phyloP scores from a whole-genome alignment of 2,113 vertebrate species.

The Pseudorectes ferrugineus region DNA sequence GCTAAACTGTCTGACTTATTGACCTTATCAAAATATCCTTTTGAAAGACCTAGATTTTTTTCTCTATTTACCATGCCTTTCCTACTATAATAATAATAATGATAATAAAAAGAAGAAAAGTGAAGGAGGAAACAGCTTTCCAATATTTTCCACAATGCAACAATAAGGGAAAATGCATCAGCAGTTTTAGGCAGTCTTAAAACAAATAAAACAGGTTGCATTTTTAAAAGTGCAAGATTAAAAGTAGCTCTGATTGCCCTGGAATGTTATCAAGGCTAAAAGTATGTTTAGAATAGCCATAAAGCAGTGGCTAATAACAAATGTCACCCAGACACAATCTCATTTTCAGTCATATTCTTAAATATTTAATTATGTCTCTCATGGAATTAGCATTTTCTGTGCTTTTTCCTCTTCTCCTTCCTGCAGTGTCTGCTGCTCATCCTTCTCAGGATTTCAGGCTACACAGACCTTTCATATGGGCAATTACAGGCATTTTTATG shows the following conservation, averaged over 20 bases:
- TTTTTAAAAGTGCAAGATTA: neutral
- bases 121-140: neutral
- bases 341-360: neutral
- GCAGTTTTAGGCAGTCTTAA: neutral
- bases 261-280: neutral
- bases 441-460: neutral
- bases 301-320: neutral
- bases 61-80: neutral
- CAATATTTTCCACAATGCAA: neutral
- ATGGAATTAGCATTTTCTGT: neutral
- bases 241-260: neutral
- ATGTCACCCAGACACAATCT: neutral
- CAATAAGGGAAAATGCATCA: neutral
- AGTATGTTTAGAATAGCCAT: neutral
- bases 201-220: neutral
- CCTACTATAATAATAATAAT: neutral
- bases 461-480: neutral
- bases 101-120: neutral
- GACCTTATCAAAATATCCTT: neutral
- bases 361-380: neutral
- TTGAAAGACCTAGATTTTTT: neutral
- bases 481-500: neutral
- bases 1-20: neutral
- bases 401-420: neutral
- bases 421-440: neutral